Base-by-base conservation (phyloP, 2,888 invertebrate genomes). In the Dicyrtoma fusca region DNA sequence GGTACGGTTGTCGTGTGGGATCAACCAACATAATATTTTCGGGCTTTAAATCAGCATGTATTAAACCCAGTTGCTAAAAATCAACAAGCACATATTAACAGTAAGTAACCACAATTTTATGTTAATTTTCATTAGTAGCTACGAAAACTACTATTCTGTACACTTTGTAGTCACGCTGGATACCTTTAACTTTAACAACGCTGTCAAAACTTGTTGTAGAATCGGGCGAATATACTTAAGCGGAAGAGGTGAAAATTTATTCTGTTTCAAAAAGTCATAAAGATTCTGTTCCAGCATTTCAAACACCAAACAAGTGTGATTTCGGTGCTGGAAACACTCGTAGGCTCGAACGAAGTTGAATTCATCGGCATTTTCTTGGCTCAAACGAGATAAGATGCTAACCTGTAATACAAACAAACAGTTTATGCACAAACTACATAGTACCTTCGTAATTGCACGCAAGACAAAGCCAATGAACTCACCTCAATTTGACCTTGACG, bases 21-120 rank as follows among this genome's bases (percentile, higher is more conserved):
- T 99, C 98, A 81, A 99, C 98, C 85, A 99, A 86, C 99, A 99
- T 99, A 84, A 99, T 99, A 86, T 99, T 99, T 86, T 99, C 99
- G 19, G 99, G 99, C 86, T 99, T 99, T 83, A 99, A 86, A 86
- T 99, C 99, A 77, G 99, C 99, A 86, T 99, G 99, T 84, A 99
- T 99, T 83, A 99, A 88, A 80, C 98, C 98, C 83, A 99, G 89
- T 91, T 97, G 96, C 92, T 96, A 87, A 55, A 86, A 85, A 79
- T 53, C 10, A 3, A 19, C n/a, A 19, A 21, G n/a, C n/a, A n/a
- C n/a, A n/a, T n/a, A n/a, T n/a, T n/a, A n/a, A n/a, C n/a, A n/a
- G n/a, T n/a, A n/a, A n/a, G n/a, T n/a, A n/a, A n/a, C n/a, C n/a
- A n/a, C n/a, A n/a, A n/a, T n/a, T n/a, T n/a, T n/a, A n/a, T n/a